These are phyloP conservation scores for Glaucopsyche alexis DNA, from an alignment of 2,888 invertebrate genomes.

Conservation along the genomic window DNA sequence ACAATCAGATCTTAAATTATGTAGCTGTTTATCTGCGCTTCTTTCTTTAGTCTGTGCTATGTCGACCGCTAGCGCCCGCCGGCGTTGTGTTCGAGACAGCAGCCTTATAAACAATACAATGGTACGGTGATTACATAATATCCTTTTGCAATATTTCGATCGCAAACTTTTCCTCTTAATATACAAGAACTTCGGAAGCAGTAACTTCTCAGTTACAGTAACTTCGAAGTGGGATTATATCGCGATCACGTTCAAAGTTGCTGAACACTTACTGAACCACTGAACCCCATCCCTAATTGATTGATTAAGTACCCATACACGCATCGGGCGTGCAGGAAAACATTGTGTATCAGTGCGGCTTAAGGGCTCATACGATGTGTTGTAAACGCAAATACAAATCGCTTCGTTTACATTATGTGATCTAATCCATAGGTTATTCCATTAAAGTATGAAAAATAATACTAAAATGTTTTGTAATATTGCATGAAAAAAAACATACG, in stretches of 20 bases:
- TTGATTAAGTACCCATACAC: conserved; percentile 2
- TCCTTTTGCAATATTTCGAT: neutral
- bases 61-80: too few species aligned
- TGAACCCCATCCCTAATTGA: conserved; percentile 3
- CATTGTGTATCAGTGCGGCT: neutral
- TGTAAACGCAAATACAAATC: too few species aligned
- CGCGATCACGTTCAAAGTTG: conserved; percentile 8
- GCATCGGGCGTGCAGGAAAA: neutral
- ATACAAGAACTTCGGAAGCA: conserved; percentile 4
- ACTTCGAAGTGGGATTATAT: conserved; percentile 12
- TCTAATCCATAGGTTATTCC: too few species aligned
- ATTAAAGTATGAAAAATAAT: too few species aligned
- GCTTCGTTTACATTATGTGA: too few species aligned
- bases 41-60: too few species aligned
- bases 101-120: neutral
- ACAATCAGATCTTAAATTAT: too few species aligned
- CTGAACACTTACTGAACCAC: conserved; percentile 14
- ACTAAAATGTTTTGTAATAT: neutral
- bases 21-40: too few species aligned
- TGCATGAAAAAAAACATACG: neutral
- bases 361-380: neutral
- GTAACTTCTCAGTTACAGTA: neutral
- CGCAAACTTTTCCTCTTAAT: conserved; percentile 12
- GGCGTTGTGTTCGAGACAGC: too few species aligned
- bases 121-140: neutral